phyloP scores from a whole-genome alignment of 2,113 vertebrate genomes.

The Anhinga anhinga region DNA sequence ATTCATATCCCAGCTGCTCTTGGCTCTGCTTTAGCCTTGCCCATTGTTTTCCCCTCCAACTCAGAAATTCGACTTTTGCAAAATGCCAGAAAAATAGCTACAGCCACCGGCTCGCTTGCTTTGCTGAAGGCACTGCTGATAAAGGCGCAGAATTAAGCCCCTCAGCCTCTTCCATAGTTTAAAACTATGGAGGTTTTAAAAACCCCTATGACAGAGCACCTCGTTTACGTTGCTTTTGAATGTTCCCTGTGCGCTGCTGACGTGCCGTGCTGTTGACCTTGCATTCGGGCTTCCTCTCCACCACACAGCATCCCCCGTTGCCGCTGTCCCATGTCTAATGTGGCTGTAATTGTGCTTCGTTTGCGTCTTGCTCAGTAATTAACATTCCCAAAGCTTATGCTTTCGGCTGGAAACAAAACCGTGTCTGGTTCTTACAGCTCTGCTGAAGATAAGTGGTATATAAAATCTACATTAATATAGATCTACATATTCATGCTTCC shows the following conservation, averaged over 20 bases:
- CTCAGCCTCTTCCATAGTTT: not conserved
- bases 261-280: not conserved
- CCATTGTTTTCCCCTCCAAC: not conserved
- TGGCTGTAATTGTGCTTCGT: not conserved
- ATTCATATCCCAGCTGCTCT: not conserved
- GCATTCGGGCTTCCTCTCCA: not conserved
- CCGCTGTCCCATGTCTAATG: not conserved
- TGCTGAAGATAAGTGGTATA: not conserved
- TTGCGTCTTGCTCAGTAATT: not conserved
- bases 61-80: not conserved
- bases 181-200: no score
- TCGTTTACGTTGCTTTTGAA: fast-evolving
- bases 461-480: not conserved
- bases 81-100: not conserved
- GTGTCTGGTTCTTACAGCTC: not conserved
- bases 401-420: not conserved
- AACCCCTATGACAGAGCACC: not conserved
- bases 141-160: not conserved
- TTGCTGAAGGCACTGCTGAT: not conserved
- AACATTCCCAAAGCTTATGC: not conserved
- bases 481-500: not conserved
- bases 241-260: not conserved
- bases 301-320: not conserved
- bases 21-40: not conserved
- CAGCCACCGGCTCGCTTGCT: fast-evolving